Evolutionary conservation across 2,797 vertebrate genomes (phyloP).

Genomic region (Notolepis coatsorum): DNA sequence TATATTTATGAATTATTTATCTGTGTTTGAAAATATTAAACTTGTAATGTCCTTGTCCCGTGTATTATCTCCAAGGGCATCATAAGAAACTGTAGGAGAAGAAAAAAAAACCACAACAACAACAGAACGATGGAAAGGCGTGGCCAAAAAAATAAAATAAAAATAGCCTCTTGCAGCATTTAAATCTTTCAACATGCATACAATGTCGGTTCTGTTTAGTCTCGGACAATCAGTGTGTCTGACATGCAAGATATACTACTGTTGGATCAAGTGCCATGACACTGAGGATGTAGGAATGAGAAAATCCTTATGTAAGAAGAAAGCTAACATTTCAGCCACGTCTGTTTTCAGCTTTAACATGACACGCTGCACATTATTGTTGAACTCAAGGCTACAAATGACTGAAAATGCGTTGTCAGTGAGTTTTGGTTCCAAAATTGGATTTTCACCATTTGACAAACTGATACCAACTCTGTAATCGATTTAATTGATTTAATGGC

Average conservation of each 20-base stretch:
- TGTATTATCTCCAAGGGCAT: slow-evolving; percentile 78
- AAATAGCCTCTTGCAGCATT: slow-evolving; percentile 61
- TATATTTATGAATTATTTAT: slow-evolving; percentile 82
- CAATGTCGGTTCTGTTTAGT: slow-evolving; percentile 47
- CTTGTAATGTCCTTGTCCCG: slow-evolving; percentile 76
- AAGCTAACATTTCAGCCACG: not conserved
- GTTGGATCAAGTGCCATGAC: not conserved
- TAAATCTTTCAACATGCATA: slow-evolving; percentile 49
- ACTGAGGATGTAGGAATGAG: not conserved
- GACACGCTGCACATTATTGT: not conserved
- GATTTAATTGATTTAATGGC: not conserved
- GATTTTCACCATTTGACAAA: too few species aligned
- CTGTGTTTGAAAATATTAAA: slow-evolving; percentile 78
- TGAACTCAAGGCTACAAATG: not conserved
- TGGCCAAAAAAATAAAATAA: too few species aligned
- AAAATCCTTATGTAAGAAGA: not conserved
- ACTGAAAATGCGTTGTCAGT: too few species aligned
- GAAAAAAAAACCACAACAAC: slow-evolving; percentile 10
- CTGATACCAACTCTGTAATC: too few species aligned
- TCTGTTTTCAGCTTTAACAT: not conserved
- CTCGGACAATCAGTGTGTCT: not conserved
- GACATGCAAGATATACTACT: slow-evolving; percentile 22
- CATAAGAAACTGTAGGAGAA: slow-evolving; percentile 54
- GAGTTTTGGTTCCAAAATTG: too few species aligned
- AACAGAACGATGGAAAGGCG: slow-evolving; percentile 39